phyloP scores from a whole-genome alignment of 2,888 invertebrate species.

The Zaprionus bogoriensis region DNA sequence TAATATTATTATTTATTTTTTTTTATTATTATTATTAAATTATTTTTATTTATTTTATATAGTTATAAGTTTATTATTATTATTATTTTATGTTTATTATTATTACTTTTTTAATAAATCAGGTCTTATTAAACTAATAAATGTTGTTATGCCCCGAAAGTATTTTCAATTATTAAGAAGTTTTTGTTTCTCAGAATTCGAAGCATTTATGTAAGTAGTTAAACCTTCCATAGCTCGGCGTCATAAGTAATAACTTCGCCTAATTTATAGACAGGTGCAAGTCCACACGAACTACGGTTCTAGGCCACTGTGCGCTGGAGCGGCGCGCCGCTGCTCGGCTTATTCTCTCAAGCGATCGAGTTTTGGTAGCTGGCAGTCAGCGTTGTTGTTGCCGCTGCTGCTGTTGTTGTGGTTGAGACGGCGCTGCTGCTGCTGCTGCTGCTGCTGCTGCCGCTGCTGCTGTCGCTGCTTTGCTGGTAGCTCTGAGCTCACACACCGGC shows the following conservation, averaged over 20 bases:
- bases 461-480: conserved; percentile 12
- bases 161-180: neutral
- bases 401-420: neutral
- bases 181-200: neutral
- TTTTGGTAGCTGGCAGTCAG: conserved; percentile 51
- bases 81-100: no score
- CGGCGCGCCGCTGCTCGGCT: conserved; percentile 43
- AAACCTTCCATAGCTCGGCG: neutral
- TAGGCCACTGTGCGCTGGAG: conserved; percentile 51
- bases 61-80: neutral
- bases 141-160: no score
- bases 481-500: conserved; percentile 19
- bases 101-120: no score
- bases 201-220: neutral
- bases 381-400: neutral
- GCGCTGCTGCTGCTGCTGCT: conserved; percentile 4
- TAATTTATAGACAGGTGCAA: conserved; percentile 1
- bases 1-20: neutral
- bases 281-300: conserved; percentile 3
- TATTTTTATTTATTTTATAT: no score
- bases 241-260: neutral
- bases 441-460: conserved; percentile 14
- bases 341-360: conserved; percentile 71
- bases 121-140: no score
- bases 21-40: no score